These are phyloP conservation scores for Agrotis clavis DNA, from an alignment of 2,888 invertebrate genomes.

Conservation along the genomic window DNA sequence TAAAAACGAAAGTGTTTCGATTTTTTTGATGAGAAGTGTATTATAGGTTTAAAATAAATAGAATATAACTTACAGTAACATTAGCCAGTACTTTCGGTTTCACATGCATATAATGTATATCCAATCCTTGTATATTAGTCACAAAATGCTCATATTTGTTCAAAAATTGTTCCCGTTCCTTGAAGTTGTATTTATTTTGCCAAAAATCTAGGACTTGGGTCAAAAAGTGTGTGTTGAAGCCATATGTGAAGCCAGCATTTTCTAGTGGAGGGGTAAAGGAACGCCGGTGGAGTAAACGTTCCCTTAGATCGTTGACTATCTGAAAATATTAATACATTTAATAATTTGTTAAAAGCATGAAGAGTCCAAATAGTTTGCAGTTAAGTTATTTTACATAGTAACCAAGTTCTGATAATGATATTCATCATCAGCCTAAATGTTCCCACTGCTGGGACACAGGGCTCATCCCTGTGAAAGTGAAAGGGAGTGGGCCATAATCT, in stretches of 20 bases:
- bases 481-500: no score
- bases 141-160: conserved; percentile 94
- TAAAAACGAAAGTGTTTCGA: no score
- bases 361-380: no score
- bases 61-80: conserved; percentile 72
- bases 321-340: conserved; percentile 67
- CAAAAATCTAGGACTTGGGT: conserved; percentile 94
- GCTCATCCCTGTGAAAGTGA: no score
- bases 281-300: conserved; percentile 88
- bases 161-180: conserved; percentile 92
- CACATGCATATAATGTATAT: conserved; percentile 94
- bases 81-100: conserved; percentile 87
- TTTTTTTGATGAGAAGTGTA: no score
- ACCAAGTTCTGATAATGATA: no score
- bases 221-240: conserved; percentile 94
- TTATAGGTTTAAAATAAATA: no score
- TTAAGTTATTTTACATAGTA: no score
- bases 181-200: conserved; percentile 93
- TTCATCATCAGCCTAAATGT: no score
- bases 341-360: no score
- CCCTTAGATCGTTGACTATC: conserved; percentile 89
- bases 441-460: no score
- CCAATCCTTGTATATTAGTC: conserved; percentile 94
- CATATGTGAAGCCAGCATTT: conserved; percentile 94
- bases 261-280: conserved; percentile 92